These are phyloP conservation scores for Parambassis ranga DNA, from an alignment of 2,797 vertebrate genomes.

Conservation along the genomic window DNA sequence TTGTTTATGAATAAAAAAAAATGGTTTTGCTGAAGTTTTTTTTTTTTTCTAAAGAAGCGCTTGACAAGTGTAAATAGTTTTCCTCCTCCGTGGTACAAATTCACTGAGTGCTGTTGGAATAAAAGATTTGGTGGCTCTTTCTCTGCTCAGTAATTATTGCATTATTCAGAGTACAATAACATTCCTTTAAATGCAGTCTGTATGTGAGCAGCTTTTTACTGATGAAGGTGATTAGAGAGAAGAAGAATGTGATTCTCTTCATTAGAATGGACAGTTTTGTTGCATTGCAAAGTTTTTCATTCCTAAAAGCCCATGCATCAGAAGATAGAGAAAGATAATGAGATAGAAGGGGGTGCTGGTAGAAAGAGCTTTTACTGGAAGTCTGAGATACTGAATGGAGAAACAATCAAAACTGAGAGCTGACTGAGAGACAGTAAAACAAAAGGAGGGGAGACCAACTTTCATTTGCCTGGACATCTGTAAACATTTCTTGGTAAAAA, in stretches of 20 bases:
- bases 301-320: constrained; percentile 69
- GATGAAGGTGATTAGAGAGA: constrained; percentile 64
- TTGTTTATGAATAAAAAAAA: too few species aligned
- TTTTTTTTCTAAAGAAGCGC: constrained; percentile 26
- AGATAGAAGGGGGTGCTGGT: constrained; percentile 26
- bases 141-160: constrained; percentile 55
- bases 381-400: constrained; percentile 30
- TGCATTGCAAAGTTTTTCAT: constrained; percentile 52
- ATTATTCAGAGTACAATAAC: constrained; percentile 54
- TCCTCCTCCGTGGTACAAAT: constrained; percentile 22
- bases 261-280: constrained; percentile 58
- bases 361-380: constrained; percentile 65
- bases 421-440: constrained; percentile 26
- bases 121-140: constrained; percentile 47
- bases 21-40: not conserved
- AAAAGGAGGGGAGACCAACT: constrained; percentile 11
- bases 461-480: constrained; percentile 56
- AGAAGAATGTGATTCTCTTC: constrained; percentile 59
- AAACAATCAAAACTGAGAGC: constrained; percentile 48
- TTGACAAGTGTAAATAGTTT: constrained; percentile 35
- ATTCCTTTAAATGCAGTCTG: constrained; percentile 44
- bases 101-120: constrained; percentile 20
- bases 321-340: constrained; percentile 58
- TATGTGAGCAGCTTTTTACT: constrained; percentile 33
- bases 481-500: constrained; percentile 53